Evolutionary conservation across 2,888 invertebrate species (phyloP), one percentile per base, ranked within the genome.

Genomic region (Nomada lathburiana): DNA sequence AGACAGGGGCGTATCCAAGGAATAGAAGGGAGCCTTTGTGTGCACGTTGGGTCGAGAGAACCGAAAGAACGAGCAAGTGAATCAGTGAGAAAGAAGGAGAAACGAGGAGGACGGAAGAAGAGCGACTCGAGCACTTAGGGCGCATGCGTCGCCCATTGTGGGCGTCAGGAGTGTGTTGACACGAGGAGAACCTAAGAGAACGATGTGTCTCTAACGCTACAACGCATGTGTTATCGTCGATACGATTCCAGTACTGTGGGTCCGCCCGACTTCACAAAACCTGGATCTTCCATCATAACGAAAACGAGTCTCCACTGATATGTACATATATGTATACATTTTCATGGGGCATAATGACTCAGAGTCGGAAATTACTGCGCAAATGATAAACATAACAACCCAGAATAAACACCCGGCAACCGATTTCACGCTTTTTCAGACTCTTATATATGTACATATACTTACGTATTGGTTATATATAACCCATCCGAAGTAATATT

Each of bases 101-200:
- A 26, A 23, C 47, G 70, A 80, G 68, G 62, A 75, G 70, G 80
- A 67, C 26, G 55, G 71, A 76, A 76, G 83, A 82, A 72, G 78
- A 87, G 63, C 73, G 83, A 88, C 79, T 62, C 85, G 80, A 64
- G 76, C 62, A 74, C 55, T 71, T 77, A 69, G 78, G 53, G 81
- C 88, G 88, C 88, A 88, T 88, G 88, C 88, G 88, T 88, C 82
- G 86, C 80, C 73, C 85, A 68, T 86, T 67, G 87, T 88, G 86
- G 86, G 88, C 85, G 88, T 89, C 81, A 86, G 78, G 86, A 86
- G 86, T 81, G 86, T 88, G 88, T 86, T 88, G 88, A 88, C 88
- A 88, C 82, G 81, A 69, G 73, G 81, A 69, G 73, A 82, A 63
- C 57, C 64, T 67, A 65, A 85, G 68, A 76, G 82, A 87, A 53